These are phyloP conservation scores for Aproaerema taeniolella DNA, from an alignment of 2,888 invertebrate genomes.

Conservation along the genomic window DNA sequence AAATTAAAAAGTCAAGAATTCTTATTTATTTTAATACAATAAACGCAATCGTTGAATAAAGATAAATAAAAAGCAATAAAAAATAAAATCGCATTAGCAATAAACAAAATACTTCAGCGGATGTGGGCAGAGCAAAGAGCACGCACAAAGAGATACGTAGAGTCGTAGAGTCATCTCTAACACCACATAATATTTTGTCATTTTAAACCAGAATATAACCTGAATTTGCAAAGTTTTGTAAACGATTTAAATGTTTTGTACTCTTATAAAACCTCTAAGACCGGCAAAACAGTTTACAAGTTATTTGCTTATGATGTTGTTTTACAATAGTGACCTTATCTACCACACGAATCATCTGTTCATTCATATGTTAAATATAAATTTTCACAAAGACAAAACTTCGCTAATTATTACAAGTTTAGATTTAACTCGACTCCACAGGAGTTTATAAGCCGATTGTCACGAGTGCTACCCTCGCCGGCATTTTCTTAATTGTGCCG, in stretches of 20 bases:
- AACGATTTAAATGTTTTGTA: neutral
- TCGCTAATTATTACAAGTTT: no score
- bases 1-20: slow-evolving; percentile 78
- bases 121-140: slow-evolving; percentile 69
- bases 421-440: slow-evolving; percentile 53
- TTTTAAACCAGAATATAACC: no score
- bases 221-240: neutral
- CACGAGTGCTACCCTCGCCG: slow-evolving; percentile 74
- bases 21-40: slow-evolving; percentile 79
- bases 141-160: slow-evolving; percentile 53
- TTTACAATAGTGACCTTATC: no score
- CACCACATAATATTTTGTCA: no score
- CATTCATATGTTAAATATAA: no score
- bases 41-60: slow-evolving; percentile 78
- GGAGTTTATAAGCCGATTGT: slow-evolving; percentile 51
- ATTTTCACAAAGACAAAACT: no score
- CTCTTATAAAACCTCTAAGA: neutral
- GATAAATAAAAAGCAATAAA: slow-evolving; percentile 78
- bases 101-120: slow-evolving; percentile 78
- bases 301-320: no score
- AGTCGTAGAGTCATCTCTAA: slow-evolving; percentile 38
- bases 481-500: slow-evolving; percentile 78
- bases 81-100: slow-evolving; percentile 78
- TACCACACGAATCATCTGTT: no score
- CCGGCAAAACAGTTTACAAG: no score